Percentiles rank a stretch among this genome's conserved stretches.
These are phyloP conservation scores for Bombus confusus DNA, from an alignment of 1,140 invertebrate species.

Conservation along the genomic window DNA sequence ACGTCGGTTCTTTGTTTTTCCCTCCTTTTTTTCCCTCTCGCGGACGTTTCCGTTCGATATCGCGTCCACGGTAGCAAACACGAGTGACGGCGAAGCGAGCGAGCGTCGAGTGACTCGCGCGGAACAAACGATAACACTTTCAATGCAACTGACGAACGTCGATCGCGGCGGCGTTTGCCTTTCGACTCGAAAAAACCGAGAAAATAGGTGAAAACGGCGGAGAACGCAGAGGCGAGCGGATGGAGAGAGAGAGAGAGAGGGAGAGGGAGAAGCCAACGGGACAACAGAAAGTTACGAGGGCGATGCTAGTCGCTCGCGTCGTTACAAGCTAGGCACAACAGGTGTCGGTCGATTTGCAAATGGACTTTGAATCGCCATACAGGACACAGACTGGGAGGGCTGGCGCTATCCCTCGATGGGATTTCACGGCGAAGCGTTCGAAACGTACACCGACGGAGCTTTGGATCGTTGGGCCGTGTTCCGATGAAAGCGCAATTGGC, in stretches of 20 bases:
- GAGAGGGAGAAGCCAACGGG: neutral
- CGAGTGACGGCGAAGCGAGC: neutral
- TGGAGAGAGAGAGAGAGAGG: neutral
- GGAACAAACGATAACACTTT: neutral
- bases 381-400: no score
- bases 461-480: no score
- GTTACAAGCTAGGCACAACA: constrained; percentile 11
- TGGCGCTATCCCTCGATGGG: neutral
- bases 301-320: neutral
- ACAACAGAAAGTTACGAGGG: neutral
- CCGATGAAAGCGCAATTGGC: no score
- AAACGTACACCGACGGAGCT: no score
- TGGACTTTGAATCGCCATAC: neutral
- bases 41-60: neutral
- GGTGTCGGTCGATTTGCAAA: constrained; percentile 24
- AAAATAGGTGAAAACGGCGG: neutral
- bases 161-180: neutral
- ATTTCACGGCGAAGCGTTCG: neutral
- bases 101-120: neutral
- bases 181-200: neutral
- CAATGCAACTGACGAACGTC: neutral
- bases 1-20: neutral
- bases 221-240: neutral
- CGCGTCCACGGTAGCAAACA: neutral
- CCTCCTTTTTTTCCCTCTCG: neutral